Base-by-base conservation (phyloP, 2,113 vertebrate genomes). In the Myiozetetes cayanensis region DNA sequence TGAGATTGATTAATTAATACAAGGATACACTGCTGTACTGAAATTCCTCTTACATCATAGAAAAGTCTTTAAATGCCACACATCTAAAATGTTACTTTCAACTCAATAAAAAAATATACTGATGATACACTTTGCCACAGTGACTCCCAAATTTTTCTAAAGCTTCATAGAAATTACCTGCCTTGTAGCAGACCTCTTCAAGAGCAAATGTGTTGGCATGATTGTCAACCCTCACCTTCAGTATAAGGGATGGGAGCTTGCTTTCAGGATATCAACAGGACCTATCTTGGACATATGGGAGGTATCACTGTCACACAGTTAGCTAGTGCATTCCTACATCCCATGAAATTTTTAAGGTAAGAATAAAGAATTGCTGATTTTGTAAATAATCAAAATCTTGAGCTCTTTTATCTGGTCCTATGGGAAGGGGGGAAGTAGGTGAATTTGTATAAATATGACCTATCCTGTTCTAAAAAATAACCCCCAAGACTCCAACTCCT, bases 301-400 rank as follows among this genome's bases (percentile, higher is more conserved):
- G 28, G 19, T 22, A 52, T 12, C 30, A 44, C 16, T 63, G 82
- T 37, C 1, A 0, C 70, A 37, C 62, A 56, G 49, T 70, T 83
- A 58, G 71, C 53, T 65, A 20, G 8, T 6, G 0, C 67, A 49
- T 56, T 68, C 74, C 44, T 61, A 68, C 37, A 72, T 72, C 44
- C 53, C 44, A 44, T 90, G 81, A 41, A 67, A 61, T 44, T 70
- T 87, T 93, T 87, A 79, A 79, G 71, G 41, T 0, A 0, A 87
- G 66, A 87, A 91, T 37, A 70, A 72, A 76, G 71, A 70, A 80
- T 46, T 85, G 35, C 58, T 55, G 52, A 46, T 76, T 96, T 85
- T 62, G 62, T 92, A 93, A 96, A 92, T 85, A 88, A 93, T 93
- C 93, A 70, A 93, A 83, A 66, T 58, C 39, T 72, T 91, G 79